Evolutionary conservation across 2,113 vertebrate genomes (phyloP).

Genomic region (Sceloporus undulatus): DNA sequence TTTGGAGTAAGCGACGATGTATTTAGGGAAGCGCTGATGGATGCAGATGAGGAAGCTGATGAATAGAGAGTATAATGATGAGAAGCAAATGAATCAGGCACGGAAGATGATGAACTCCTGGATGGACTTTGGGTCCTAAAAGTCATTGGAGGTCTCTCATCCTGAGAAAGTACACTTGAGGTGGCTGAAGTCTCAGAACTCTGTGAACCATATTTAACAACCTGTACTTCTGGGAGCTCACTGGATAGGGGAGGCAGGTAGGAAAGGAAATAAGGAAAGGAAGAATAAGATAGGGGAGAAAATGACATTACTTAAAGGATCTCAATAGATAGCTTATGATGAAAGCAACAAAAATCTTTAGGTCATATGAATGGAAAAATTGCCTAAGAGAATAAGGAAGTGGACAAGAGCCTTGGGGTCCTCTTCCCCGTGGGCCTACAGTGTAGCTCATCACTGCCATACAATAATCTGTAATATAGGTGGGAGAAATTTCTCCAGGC

Average conservation of each 20-base stretch:
- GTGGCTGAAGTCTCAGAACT: conserved; percentile 51
- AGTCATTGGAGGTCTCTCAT: conserved; percentile 45
- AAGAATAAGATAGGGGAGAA: conserved; percentile 26
- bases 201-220: conserved; percentile 44
- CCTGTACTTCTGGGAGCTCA: conserved; percentile 32
- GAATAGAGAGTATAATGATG: conserved; percentile 61
- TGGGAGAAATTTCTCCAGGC: not conserved
- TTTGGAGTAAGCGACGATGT: conserved; percentile 76
- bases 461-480: not conserved
- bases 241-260: conserved; percentile 62
- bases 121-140: conserved; percentile 38
- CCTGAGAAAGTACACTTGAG: conserved; percentile 61
- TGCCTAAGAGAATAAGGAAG: not conserved
- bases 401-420: not conserved
- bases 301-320: conserved; percentile 12
- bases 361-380: not conserved
- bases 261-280: conserved; percentile 17
- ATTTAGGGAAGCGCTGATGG: conserved; percentile 69
- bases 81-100: conserved; percentile 64
- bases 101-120: conserved; percentile 48
- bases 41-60: conserved; percentile 59
- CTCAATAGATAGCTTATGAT: not conserved
- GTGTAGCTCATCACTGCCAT: not conserved
- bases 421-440: not conserved
- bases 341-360: not conserved